Percentiles rank a stretch among this genome's conserved stretches.
Evolutionary conservation across 2,888 invertebrate genomes (phyloP).

Genomic region (Didymodactylos carnosus): DNA sequence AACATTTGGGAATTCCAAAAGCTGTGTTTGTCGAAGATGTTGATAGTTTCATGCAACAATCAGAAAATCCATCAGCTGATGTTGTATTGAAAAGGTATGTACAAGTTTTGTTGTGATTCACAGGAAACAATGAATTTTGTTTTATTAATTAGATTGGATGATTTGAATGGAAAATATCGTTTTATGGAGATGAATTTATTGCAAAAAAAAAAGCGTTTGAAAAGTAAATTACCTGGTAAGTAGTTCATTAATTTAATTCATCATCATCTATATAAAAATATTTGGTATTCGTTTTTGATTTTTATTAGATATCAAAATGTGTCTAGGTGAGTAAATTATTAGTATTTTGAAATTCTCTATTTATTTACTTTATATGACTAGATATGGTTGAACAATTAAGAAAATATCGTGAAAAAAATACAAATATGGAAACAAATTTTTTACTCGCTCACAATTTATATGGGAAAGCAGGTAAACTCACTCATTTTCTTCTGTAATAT

Average conservation of each 20-base stretch:
- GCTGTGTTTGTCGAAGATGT: conserved; percentile 15
- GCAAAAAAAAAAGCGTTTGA: conserved; percentile 11
- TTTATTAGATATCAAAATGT: neutral
- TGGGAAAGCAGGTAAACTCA: too few species aligned
- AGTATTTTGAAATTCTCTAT: neutral
- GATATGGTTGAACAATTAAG: conserved; percentile 10
- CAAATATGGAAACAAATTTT: conserved; percentile 11
- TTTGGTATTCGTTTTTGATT: too few species aligned
- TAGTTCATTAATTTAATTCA: too few species aligned
- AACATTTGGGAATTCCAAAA: conserved; percentile 13
- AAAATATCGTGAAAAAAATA: conserved; percentile 1
- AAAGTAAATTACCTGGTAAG: conserved; percentile 10
- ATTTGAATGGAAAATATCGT: conserved; percentile 11
- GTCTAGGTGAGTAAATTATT: neutral
- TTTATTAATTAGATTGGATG: neutral
- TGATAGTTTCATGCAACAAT: conserved; percentile 9
- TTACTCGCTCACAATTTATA: conserved; percentile 8
- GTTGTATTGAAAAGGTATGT: conserved; percentile 1
- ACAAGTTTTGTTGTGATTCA: neutral
- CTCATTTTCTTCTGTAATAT: too few species aligned
- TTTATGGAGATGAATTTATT: conserved; percentile 14
- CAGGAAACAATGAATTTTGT: neutral
- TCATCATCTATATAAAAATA: conserved; percentile 5
- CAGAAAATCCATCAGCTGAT: conserved; percentile 6
- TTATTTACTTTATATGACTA: neutral